A percentile compares a stretch with the other conserved stretches of the same genome.
Evolutionary conservation across 2,113 vertebrate species (phyloP).

Genomic region (Promerops cafer): DNA sequence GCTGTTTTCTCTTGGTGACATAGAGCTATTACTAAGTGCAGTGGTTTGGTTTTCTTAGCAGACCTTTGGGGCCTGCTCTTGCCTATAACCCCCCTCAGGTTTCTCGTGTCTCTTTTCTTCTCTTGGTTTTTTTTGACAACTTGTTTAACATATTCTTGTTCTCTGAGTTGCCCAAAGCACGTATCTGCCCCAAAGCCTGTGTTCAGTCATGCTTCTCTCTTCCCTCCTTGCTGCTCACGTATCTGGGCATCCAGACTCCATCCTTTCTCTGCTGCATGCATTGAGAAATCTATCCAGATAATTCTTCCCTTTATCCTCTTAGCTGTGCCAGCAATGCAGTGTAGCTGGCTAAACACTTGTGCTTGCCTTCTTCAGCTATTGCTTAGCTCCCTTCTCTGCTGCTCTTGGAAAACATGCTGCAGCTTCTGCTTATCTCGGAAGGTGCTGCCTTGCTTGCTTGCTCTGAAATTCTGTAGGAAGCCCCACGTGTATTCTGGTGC

Average conservation of each 20-base stretch:
- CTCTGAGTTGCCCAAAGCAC: neutral
- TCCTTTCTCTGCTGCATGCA: neutral
- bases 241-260: neutral
- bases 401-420: neutral
- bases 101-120: neutral
- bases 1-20: neutral
- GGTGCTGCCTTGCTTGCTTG: neutral
- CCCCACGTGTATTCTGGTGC: rapidly evolving
- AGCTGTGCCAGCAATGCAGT: neutral
- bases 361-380: neutral
- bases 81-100: neutral
- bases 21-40: neutral
- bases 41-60: neutral
- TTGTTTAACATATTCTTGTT: neutral
- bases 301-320: neutral
- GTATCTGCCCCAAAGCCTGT: neutral
- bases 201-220: neutral
- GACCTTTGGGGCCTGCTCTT: neutral
- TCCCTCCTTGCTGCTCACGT: neutral
- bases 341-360: neutral
- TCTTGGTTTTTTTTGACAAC: neutral
- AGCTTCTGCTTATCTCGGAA: neutral
- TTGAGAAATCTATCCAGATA: neutral
- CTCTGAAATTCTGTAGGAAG: neutral
- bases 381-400: neutral